Conservation (phyloP, 1,140 invertebrate genomes). For the Bradynema listronoti region DNA sequence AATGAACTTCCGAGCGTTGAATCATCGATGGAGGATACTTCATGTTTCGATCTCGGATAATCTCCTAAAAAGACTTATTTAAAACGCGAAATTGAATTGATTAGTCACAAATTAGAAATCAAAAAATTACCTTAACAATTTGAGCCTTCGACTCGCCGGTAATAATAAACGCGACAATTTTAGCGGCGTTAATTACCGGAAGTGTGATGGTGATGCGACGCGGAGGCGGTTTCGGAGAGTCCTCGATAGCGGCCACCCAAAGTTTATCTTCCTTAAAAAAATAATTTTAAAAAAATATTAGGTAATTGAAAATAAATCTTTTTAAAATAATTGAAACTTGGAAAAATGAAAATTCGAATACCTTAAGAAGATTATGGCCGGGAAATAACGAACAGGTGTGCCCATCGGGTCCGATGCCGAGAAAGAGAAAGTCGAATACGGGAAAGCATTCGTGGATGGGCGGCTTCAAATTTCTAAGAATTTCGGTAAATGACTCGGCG, state of each 20-base stretch:
- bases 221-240: constrained; percentile 92
- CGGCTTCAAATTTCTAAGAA: constrained; percentile 16
- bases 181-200: constrained; percentile 81
- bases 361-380: constrained; percentile 69
- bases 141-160: constrained; percentile 78
- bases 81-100: neutral
- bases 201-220: constrained; percentile 82
- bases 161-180: constrained; percentile 73
- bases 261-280: constrained; percentile 37
- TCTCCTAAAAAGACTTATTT: constrained; percentile 6
- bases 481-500: constrained; percentile 35
- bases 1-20: neutral
- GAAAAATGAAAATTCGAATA: too few relatives aligned
- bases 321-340: constrained; percentile 14
- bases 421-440: constrained; percentile 75
- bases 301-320: neutral
- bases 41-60: neutral
- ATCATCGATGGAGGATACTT: constrained; percentile 7
- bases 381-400: constrained; percentile 97
- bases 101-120: neutral
- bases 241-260: constrained; percentile 75
- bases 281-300: neutral
- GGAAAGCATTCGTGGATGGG: constrained; percentile 27
- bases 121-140: constrained; percentile 60
- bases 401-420: constrained; percentile 95